Evolutionary conservation across 2,113 vertebrate genomes (phyloP).

Genomic region (Paramisgurnus dabryanus): DNA sequence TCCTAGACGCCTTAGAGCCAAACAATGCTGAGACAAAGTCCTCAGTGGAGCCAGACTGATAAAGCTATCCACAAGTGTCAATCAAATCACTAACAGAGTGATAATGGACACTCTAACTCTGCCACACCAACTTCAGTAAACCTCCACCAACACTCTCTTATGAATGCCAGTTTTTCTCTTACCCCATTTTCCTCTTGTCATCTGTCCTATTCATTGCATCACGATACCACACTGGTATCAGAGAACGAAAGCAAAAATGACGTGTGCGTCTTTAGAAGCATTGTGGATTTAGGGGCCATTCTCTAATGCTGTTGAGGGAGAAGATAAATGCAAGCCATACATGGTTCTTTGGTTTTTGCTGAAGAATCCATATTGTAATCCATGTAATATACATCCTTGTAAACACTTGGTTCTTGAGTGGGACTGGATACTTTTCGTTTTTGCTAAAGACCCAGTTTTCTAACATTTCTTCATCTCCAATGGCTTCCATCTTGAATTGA

Average conservation of each 20-base stretch:
- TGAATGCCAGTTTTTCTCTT: slow-evolving; percentile 23
- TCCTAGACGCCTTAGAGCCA: slow-evolving; percentile 52
- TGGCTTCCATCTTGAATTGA: no score
- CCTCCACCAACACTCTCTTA: slow-evolving; percentile 7
- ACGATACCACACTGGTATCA: slow-evolving; percentile 45
- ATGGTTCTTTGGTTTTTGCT: slow-evolving; percentile 47
- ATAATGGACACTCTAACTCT: slow-evolving; percentile 42
- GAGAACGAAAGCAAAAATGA: slow-evolving; percentile 45
- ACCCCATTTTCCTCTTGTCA: slow-evolving; percentile 32
- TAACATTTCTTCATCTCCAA: no score
- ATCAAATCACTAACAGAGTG: slow-evolving; percentile 59
- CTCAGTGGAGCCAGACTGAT: slow-evolving; percentile 66
- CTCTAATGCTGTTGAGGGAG: slow-evolving; percentile 37
- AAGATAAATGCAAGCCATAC: slow-evolving; percentile 39
- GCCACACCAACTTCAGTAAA: slow-evolving; percentile 22
- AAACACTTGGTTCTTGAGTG: slow-evolving; percentile 31
- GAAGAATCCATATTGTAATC: slow-evolving; percentile 45
- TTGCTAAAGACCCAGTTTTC: no score
- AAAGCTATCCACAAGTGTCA: slow-evolving; percentile 69
- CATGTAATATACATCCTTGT: slow-evolving; percentile 35
- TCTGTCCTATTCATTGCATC: slow-evolving; percentile 24
- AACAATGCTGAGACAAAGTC: slow-evolving; percentile 56
- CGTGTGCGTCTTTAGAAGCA: slow-evolving; percentile 15
- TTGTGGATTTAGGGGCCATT: slow-evolving; percentile 40
- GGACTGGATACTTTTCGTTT: neutral